phyloP scores from a whole-genome alignment of 2,888 invertebrate species.

The Stenoptilia bipunctidactyla region DNA sequence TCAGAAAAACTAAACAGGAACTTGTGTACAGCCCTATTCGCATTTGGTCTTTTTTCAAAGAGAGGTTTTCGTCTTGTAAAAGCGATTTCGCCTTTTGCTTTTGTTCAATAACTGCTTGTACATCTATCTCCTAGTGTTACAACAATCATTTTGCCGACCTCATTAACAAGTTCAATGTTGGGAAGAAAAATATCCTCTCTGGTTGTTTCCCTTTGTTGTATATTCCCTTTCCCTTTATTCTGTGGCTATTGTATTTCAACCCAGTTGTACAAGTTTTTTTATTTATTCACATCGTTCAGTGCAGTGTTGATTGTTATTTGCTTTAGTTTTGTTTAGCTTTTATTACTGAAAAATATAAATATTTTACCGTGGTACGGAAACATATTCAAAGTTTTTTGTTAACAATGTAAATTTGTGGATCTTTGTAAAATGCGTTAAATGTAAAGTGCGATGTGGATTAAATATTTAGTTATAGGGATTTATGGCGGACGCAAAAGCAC shows the following conservation, averaged over 20 bases:
- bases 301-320: conserved; percentile 34
- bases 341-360: too few relatives aligned
- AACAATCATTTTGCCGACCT: conserved; percentile 62
- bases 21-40: too few relatives aligned
- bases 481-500: too few relatives aligned
- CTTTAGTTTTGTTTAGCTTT: conserved; percentile 14
- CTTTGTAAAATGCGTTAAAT: too few relatives aligned
- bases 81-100: neutral
- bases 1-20: too few relatives aligned
- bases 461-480: too few relatives aligned
- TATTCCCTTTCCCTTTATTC: conserved; percentile 24
- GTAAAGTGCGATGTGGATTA: too few relatives aligned
- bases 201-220: conserved; percentile 28
- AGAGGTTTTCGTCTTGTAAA: neutral
- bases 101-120: conserved; percentile 33
- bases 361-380: too few relatives aligned
- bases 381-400: too few relatives aligned
- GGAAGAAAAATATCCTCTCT: conserved; percentile 44
- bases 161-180: conserved; percentile 57
- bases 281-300: conserved; percentile 31
- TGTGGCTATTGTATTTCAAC: conserved; percentile 35
- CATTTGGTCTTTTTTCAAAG: too few relatives aligned
- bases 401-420: too few relatives aligned
- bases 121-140: conserved; percentile 47
- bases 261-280: conserved; percentile 33